Percentiles rank a stretch among this genome's conserved stretches.
phyloP scores from a whole-genome alignment of 2,888 invertebrate genomes.

The Ferrisia virgata region DNA sequence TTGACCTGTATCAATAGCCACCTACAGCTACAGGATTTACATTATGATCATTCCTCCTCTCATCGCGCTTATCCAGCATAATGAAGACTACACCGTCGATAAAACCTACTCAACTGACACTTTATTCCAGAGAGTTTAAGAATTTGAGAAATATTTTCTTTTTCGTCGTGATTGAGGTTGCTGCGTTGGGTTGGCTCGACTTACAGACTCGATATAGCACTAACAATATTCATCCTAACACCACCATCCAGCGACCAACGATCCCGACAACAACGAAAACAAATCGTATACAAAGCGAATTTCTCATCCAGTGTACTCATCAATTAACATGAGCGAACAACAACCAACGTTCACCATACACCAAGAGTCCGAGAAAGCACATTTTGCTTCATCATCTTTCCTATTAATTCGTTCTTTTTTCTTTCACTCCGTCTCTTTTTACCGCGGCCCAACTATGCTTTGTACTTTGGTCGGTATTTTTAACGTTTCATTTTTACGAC shows the following conservation, averaged over 20 bases:
- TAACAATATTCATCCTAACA: too few species aligned
- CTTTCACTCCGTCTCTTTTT: neutral
- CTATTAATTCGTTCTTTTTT: constrained; percentile 3
- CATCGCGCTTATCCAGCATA: too few species aligned
- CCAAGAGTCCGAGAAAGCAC: neutral
- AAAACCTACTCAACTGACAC: neutral
- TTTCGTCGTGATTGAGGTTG: neutral
- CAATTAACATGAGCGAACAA: constrained; percentile 1
- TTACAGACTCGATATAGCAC: too few species aligned
- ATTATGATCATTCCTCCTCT: too few species aligned
- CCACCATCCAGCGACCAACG: neutral
- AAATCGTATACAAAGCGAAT: constrained; percentile 8
- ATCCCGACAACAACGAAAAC: neutral
- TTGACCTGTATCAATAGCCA: neutral
- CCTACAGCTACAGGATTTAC: too few species aligned
- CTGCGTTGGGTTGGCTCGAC: too few species aligned
- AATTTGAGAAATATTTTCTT: neutral
- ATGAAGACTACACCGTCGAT: neutral
- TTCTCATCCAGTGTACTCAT: neutral
- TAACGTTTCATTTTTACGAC: neutral
- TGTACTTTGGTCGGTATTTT: neutral
- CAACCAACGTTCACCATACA: neutral
- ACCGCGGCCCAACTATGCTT: neutral
- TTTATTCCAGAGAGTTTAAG: neutral
- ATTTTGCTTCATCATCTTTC: constrained; percentile 12